Evolutionary conservation across 1,140 invertebrate species (phyloP).

Genomic region (Eupeodes corollae): DNA sequence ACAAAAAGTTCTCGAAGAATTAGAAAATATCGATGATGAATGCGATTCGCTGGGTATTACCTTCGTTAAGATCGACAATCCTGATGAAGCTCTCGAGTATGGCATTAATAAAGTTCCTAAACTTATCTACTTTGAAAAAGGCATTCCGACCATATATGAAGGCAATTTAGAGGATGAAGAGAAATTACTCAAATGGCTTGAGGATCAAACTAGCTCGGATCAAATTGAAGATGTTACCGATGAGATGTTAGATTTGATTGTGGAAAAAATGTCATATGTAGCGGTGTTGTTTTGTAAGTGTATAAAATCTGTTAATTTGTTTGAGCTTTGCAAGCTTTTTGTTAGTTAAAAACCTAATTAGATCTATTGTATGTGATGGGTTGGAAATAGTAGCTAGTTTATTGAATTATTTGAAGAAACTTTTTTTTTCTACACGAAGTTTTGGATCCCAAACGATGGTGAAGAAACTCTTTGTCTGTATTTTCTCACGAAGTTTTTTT

Average conservation of each 20-base stretch:
- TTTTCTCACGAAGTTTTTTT: no score
- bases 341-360: not conserved
- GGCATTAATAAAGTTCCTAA: slow-evolving; percentile 78
- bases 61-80: slow-evolving; percentile 88
- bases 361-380: no score
- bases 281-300: slow-evolving; percentile 83
- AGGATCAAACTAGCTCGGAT: slow-evolving; percentile 72
- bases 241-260: slow-evolving; percentile 86
- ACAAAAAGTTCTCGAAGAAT: slow-evolving; percentile 70
- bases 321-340: not conserved
- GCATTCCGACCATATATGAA: slow-evolving; percentile 76
- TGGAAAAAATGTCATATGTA: slow-evolving; percentile 77
- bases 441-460: no score
- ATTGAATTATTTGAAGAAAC: no score
- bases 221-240: slow-evolving; percentile 91
- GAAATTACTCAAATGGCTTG: slow-evolving; percentile 78
- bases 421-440: no score
- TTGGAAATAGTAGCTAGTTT: no score
- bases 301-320: not conserved
- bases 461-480: no score
- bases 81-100: slow-evolving; percentile 79
- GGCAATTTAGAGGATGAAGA: slow-evolving; percentile 86
- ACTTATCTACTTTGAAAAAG: slow-evolving; percentile 83
- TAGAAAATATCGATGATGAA: slow-evolving; percentile 93
- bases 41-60: slow-evolving; percentile 76